These are phyloP conservation scores for Tenthredo scrophulariae DNA, from an alignment of 2,888 invertebrate genomes.

Conservation along the genomic window DNA sequence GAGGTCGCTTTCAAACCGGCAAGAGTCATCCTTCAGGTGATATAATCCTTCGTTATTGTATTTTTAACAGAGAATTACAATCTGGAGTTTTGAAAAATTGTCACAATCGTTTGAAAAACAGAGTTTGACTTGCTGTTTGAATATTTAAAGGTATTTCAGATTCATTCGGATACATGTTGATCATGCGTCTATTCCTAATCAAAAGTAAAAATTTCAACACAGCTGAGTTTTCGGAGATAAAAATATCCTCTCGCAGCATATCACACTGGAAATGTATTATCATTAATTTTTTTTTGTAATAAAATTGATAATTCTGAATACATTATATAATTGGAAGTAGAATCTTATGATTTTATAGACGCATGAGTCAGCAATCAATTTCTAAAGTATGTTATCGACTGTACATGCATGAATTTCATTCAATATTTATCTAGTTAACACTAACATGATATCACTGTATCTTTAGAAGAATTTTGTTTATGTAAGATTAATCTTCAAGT, in stretches of 20 bases:
- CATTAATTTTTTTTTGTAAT: background rate
- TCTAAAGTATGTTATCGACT: background rate
- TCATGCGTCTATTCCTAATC: background rate
- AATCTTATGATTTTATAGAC: background rate
- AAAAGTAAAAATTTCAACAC: background rate
- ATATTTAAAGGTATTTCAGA: background rate
- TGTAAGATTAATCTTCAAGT: conserved; percentile 14
- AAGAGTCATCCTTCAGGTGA: conserved; percentile 95
- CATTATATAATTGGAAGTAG: background rate
- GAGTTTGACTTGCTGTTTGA: background rate
- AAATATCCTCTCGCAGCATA: background rate
- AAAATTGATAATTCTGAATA: background rate
- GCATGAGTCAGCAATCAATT: background rate
- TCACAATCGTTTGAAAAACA: background rate
- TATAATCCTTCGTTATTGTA: background rate
- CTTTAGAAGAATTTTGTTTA: conserved; percentile 26
- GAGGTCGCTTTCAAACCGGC: conserved; percentile 98
- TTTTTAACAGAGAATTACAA: background rate
- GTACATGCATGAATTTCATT: background rate
- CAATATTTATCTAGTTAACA: background rate
- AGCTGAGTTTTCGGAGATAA: background rate
- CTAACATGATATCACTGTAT: conserved; percentile 2
- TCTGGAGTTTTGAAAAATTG: background rate
- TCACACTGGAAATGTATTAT: background rate
- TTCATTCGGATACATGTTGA: background rate